Conservation (phyloP, 1,140 invertebrate genomes). For the Ectropis grisescens region DNA sequence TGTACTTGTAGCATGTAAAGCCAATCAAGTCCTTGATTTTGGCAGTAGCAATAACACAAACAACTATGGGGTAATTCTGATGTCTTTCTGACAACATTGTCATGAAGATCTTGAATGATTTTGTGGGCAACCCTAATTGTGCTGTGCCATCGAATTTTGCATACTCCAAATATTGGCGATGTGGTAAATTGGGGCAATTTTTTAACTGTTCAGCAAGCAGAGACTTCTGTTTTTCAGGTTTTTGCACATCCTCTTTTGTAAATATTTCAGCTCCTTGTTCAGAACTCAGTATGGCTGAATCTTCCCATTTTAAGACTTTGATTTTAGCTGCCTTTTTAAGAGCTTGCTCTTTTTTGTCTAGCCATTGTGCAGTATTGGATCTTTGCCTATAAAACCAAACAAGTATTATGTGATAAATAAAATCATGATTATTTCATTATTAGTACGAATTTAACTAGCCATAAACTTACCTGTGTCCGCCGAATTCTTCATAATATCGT, state of each 20-base stretch:
- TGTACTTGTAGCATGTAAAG: slow-evolving; percentile 89
- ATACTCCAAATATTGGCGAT: slow-evolving; percentile 91
- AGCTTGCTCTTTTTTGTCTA: slow-evolving; percentile 92
- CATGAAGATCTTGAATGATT: slow-evolving; percentile 88
- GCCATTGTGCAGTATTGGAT: slow-evolving; percentile 89
- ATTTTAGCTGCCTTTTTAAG: slow-evolving; percentile 84
- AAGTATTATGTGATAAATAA: no score
- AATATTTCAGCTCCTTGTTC: slow-evolving; percentile 81
- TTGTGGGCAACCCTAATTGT: slow-evolving; percentile 81
- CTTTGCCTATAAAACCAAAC: slow-evolving; percentile 68
- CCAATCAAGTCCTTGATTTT: slow-evolving; percentile 95
- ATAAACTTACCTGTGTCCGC: slow-evolving; percentile 70
- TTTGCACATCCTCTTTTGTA: slow-evolving; percentile 67
- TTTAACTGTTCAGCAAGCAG: slow-evolving; percentile 80
- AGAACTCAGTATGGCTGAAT: slow-evolving; percentile 57
- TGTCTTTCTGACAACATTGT: slow-evolving; percentile 86
- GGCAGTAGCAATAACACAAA: slow-evolving; percentile 84
- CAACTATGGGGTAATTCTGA: slow-evolving; percentile 86
- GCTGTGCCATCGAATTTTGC: slow-evolving; percentile 92
- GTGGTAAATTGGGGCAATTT: slow-evolving; percentile 79
- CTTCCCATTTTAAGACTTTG: slow-evolving; percentile 84
- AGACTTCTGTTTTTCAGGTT: slow-evolving; percentile 66
- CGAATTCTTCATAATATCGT: slow-evolving; percentile 82
- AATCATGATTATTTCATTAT: slow-evolving; percentile 1
- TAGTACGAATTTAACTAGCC: no score